phyloP scores from a whole-genome alignment of 2,888 invertebrate genomes.

The Polymixis lichenea region DNA sequence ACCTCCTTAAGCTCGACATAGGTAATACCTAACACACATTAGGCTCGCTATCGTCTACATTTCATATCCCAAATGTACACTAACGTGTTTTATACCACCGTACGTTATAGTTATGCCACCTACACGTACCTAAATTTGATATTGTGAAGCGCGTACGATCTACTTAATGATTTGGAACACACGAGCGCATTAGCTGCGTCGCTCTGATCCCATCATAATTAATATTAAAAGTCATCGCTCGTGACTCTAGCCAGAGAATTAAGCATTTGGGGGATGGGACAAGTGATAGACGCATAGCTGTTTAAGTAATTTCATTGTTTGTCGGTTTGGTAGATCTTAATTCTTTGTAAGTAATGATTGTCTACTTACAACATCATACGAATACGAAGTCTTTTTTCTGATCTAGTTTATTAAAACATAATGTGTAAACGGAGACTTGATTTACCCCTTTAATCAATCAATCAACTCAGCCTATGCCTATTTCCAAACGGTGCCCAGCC shows the following conservation, averaged over 20 bases:
- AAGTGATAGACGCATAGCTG: constrained; percentile 37
- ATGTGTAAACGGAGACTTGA: no score
- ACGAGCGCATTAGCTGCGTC: constrained; percentile 65
- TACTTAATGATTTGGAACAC: constrained; percentile 63
- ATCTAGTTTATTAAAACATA: neutral
- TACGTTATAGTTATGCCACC: neutral
- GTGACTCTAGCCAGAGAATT: constrained; percentile 77
- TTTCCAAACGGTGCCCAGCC: no score
- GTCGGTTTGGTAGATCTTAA: neutral
- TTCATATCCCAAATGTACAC: neutral
- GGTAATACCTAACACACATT: neutral
- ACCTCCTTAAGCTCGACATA: neutral
- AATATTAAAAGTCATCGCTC: constrained; percentile 82
- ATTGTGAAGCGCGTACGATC: constrained; percentile 40
- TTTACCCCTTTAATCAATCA: no score
- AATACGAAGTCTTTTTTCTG: no score
- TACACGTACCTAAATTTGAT: neutral
- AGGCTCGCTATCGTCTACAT: neutral
- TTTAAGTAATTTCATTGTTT: neutral
- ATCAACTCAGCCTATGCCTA: no score
- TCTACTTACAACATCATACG: no score
- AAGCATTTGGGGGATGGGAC: constrained; percentile 70
- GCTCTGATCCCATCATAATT: constrained; percentile 70
- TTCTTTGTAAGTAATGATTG: neutral
- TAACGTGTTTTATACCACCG: neutral